These are phyloP conservation scores for Cantharis rustica DNA, from an alignment of 2,888 invertebrate species.

Conservation along the genomic window DNA sequence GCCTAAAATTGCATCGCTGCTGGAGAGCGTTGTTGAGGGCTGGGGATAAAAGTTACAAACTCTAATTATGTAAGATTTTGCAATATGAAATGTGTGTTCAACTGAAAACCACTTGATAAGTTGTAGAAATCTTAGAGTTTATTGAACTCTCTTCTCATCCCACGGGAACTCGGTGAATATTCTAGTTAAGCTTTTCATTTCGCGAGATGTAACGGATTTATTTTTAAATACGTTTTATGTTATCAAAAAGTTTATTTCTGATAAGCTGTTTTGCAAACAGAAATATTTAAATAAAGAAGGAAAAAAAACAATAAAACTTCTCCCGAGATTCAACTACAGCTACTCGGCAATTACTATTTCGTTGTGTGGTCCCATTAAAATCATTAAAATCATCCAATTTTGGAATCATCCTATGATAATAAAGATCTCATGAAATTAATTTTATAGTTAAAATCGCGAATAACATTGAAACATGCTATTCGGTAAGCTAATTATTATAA, in stretches of 20 bases:
- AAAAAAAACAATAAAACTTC: too few relatives aligned
- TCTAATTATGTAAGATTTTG: conserved; percentile 14
- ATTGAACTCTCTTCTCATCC: conserved; percentile 5
- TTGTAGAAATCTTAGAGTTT: conserved; percentile 9
- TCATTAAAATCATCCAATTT: too few relatives aligned
- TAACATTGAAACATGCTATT: too few relatives aligned
- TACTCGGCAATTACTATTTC: too few relatives aligned
- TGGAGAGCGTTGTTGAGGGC: not conserved
- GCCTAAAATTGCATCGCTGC: conserved; percentile 7
- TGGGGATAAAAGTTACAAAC: conserved; percentile 11
- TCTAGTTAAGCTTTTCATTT: conserved; percentile 5
- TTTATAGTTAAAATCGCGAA: too few relatives aligned
- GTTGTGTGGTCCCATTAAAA: too few relatives aligned
- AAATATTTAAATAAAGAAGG: too few relatives aligned
- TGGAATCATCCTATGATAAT: too few relatives aligned
- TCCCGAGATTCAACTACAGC: too few relatives aligned
- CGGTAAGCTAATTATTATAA: too few relatives aligned
- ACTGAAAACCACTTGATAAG: conserved; percentile 15
- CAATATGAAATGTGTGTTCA: conserved; percentile 9
- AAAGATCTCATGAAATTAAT: too few relatives aligned
- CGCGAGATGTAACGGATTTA: conserved; percentile 8
- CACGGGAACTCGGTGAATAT: not conserved
- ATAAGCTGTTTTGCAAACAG: too few relatives aligned
- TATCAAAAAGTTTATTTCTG: not conserved
- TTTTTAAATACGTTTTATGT: conserved; percentile 3